Base-by-base conservation (phyloP, 2,797 vertebrate species). In the Lycodopsis pacificus region DNA sequence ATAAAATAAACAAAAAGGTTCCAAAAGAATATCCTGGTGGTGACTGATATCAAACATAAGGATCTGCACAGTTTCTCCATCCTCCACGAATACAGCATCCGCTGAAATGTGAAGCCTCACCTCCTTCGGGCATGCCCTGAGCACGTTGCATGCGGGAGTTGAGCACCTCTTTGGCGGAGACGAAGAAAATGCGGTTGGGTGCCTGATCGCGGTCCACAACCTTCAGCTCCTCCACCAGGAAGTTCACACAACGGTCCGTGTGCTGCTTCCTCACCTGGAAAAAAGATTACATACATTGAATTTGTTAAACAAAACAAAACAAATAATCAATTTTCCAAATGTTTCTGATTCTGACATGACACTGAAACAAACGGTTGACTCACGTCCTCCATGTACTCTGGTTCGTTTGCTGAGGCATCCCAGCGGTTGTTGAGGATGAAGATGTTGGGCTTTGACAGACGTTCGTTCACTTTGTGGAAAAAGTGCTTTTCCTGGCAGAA, bases 381-480 rank as follows among this genome's bases (percentile, higher is more conserved):
- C 90, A 99, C 98, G 77, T 99, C 97, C 80, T 99, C 98, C 98
- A 99, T 99, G 89, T 98, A 99, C 73, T 99, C 98, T 0, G 98
- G 98, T 76, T 99, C 98, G 36, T 97, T 96, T 1, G 98, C 98
- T 0, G 98, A 99, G 19, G 98, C 98, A 69, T 99, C 98, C 98
- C 98, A 99, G 77, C 98, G 97, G 58, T 99, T 99, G 92, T 99
- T 99, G 85, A 99, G 92, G 91, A 99, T 99, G 89, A 99, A 99
- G 87, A 99, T 97, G 91, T 99, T 99, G 9, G 98, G 98, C 77
- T 98, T 99, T 1, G 98, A 99, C 77, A 99, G 96, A 14, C 97
- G 96, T 62, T 99, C 98, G 0, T 98, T 99, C 68, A 99, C 98
- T 93, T 99, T 99, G 93, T 99, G 97, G 90, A 99, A 99, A 93